Percentiles rank a stretch among this genome's conserved stretches.
Evolutionary conservation across 2,113 vertebrate genomes (phyloP).

Genomic region (Chunga burmeisteri): DNA sequence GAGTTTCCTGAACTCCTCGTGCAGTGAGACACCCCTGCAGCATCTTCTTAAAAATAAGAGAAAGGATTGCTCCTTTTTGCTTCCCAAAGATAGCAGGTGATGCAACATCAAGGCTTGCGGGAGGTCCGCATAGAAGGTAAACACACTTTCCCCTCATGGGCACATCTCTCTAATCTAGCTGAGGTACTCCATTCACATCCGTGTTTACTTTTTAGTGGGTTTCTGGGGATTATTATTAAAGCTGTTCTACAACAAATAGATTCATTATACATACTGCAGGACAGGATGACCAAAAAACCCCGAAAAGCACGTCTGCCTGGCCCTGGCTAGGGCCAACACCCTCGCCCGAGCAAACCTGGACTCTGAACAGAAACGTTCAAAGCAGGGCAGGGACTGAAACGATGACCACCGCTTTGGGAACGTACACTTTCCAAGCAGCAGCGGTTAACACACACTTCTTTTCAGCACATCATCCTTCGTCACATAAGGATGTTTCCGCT

Average conservation of each 20-base stretch:
- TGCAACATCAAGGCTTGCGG: neutral
- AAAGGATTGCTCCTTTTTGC: neutral
- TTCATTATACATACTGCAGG: neutral
- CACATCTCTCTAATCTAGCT: neutral
- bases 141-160: neutral
- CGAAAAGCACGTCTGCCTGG: neutral
- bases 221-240: neutral
- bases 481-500: neutral
- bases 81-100: neutral
- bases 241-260: neutral
- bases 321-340: neutral
- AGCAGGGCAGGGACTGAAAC: neutral
- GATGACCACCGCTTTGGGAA: neutral
- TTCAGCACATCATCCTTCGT: neutral
- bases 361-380: neutral
- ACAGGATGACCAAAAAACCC: neutral
- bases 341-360: neutral
- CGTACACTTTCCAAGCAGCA: rapidly evolving
- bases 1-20: neutral
- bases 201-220: neutral
- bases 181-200: neutral
- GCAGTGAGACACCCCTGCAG: neutral
- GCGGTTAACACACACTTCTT: neutral
- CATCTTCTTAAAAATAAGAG: neutral
- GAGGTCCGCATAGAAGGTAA: neutral